Percentiles rank a stretch among this genome's conserved stretches.
Conservation (phyloP, 1,140 invertebrate genomes). For the Drosophila lacertosa region DNA sequence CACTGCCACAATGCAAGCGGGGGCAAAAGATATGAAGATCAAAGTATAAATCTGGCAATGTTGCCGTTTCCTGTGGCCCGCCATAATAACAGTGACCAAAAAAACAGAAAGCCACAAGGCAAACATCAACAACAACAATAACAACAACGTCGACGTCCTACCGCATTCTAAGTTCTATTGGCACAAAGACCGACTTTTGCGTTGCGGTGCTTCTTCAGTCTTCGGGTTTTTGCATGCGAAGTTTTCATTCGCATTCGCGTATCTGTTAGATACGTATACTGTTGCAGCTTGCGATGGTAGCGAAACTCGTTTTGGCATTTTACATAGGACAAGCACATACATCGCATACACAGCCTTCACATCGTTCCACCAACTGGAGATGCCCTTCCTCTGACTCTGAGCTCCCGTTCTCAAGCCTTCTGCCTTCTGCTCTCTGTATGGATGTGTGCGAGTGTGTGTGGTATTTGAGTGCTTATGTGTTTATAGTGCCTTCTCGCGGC, state of each 20-base stretch:
- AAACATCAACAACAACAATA: slow-evolving; percentile 26
- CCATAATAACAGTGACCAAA: slow-evolving; percentile 28
- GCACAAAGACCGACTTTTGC: slow-evolving; percentile 79
- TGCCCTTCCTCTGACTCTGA: neutral
- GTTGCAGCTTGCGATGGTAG: slow-evolving; percentile 47
- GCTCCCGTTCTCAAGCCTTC: slow-evolving; percentile 16
- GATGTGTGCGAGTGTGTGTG: neutral
- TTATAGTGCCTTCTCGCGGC: slow-evolving; percentile 70
- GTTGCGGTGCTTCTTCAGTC: slow-evolving; percentile 41
- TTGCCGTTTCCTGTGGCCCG: slow-evolving; percentile 60
- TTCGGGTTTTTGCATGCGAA: slow-evolving; percentile 48
- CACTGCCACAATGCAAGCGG: neutral
- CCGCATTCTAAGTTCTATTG: slow-evolving; percentile 81
- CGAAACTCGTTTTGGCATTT: slow-evolving; percentile 66
- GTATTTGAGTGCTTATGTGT: slow-evolving; percentile 17
- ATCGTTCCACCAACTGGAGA: slow-evolving; percentile 1
- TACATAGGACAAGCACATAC: slow-evolving; percentile 52
- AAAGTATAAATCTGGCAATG: slow-evolving; percentile 21
- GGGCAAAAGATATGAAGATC: slow-evolving; percentile 14
- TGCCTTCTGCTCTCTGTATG: neutral
- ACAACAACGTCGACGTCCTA: slow-evolving; percentile 51
- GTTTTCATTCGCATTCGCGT: slow-evolving; percentile 26
- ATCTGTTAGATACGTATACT: slow-evolving; percentile 71
- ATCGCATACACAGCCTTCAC: slow-evolving; percentile 8
- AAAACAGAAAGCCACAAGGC: slow-evolving; percentile 20